Conservation (phyloP, 2,888 invertebrate species). For the Dasypogon diadema region DNA sequence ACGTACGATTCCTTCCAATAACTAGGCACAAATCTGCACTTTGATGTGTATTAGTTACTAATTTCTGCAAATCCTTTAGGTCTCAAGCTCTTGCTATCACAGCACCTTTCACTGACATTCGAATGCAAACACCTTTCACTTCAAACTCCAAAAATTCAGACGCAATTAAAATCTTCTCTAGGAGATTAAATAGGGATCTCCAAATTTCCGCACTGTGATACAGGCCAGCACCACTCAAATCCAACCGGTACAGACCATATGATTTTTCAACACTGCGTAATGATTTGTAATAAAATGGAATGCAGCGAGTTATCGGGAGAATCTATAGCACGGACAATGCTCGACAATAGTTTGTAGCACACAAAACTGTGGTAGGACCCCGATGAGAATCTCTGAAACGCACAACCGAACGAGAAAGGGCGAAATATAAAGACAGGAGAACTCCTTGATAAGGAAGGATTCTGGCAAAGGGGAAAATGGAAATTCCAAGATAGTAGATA, state of each 20-base stretch:
- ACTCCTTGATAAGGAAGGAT: neutral
- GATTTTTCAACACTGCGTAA: neutral
- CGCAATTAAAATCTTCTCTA: too few species aligned
- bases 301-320: neutral
- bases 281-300: too few species aligned
- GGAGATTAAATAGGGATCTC: too few species aligned
- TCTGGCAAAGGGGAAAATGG: slow-evolving; percentile 25
- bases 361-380: neutral
- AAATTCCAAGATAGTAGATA: slow-evolving; percentile 30
- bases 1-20: too few species aligned
- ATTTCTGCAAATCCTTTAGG: neutral
- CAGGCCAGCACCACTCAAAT: too few species aligned
- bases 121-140: slow-evolving; percentile 9
- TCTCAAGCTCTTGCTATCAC: slow-evolving; percentile 18
- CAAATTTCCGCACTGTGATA: too few species aligned
- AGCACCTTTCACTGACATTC: neutral
- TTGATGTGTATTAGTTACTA: too few species aligned
- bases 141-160: too few species aligned
- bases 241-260: too few species aligned
- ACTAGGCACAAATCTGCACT: too few species aligned
- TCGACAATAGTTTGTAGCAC: too few species aligned
- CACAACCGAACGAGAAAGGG: neutral
- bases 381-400: neutral
- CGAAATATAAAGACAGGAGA: neutral
- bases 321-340: too few species aligned